Conservation (phyloP, 2,113 vertebrate genomes). For the sheep (Ovis aries) region ARS-UI_Ramb_v3.0 NC_056054.1:126090501-126091000, state of each 20-base stretch:
- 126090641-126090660: background rate
- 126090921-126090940: background rate
- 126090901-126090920: background rate
- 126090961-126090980: fast-evolving
- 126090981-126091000: background rate
- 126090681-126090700: too few relatives aligned
- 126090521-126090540: background rate
- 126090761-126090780: background rate
- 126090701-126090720: too few relatives aligned
- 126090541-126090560: background rate
- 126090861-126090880: background rate
- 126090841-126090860: background rate
- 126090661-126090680: background rate
- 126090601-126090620: background rate
- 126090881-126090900: background rate
- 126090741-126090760: background rate
- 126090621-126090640: fast-evolving
- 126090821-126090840: background rate
- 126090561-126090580: background rate
- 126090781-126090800: background rate
- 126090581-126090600: background rate
- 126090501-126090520: background rate
- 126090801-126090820: background rate
- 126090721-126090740: background rate
- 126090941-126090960: background rate